A percentile compares a stretch with the other conserved stretches of the same genome.
Conservation (phyloP, 2,888 invertebrate genomes). For the Athrips mouffetella region DNA sequence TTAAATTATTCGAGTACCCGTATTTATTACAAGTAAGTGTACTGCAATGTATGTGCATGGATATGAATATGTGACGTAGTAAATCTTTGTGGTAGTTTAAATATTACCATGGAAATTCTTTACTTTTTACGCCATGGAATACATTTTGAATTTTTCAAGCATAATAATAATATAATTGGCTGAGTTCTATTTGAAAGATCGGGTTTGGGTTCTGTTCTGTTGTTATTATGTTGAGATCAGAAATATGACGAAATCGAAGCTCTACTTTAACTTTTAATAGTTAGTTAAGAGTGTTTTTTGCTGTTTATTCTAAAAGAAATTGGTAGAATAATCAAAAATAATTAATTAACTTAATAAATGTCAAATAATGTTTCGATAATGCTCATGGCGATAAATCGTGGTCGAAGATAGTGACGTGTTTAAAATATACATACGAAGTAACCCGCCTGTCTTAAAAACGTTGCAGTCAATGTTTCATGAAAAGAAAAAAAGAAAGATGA, state of each 20-base stretch:
- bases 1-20: conserved; percentile 20
- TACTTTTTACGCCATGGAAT: too few relatives aligned
- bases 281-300: too few relatives aligned
- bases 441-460: conserved; percentile 26
- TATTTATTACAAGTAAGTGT: conserved; percentile 14
- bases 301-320: too few relatives aligned
- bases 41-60: conserved; percentile 8
- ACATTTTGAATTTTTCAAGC: too few relatives aligned
- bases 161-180: too few relatives aligned
- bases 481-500: not conserved
- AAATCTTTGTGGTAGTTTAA: conserved; percentile 22
- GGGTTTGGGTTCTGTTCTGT: too few relatives aligned
- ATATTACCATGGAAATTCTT: too few relatives aligned
- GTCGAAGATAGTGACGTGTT: conserved; percentile 40
- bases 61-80: conserved; percentile 14
- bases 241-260: too few relatives aligned
- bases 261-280: too few relatives aligned
- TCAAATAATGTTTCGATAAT: conserved; percentile 49
- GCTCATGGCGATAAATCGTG: conserved; percentile 51
- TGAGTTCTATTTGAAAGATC: too few relatives aligned
- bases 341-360: conserved; percentile 55
- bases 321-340: conserved; percentile 42
- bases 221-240: too few relatives aligned
- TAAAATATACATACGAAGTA: conserved; percentile 31
- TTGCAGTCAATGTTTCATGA: not conserved